Evolutionary conservation across 2,888 invertebrate species (phyloP), one percentile per base, ranked within the genome.

Genomic region (Halictus quadricinctus): DNA sequence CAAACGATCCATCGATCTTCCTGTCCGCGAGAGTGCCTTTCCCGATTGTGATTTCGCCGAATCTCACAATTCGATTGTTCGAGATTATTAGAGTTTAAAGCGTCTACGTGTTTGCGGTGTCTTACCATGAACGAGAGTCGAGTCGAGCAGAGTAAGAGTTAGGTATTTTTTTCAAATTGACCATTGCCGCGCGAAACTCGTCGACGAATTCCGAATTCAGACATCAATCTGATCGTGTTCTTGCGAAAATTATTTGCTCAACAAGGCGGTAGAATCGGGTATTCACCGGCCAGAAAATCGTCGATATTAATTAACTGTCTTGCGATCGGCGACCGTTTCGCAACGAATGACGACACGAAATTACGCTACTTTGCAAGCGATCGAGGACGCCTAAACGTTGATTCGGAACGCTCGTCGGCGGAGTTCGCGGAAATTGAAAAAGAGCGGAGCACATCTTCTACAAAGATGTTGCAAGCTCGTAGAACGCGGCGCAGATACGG

Each of bases 41-140:
- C 43, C 25, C 79, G 15, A 50, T 48, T 72, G 80, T 72, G 58
- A 60, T 60, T 72, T 60, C 77, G 4, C 10, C 46, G 78, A 80
- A 72, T 72, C 72, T 77, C 79, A 41, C 48, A 48, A 36, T 41
- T 46, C n/a, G 13, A 8, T 25, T 18, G 50, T 29, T 46, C 58
- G 43, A 70, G 70, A 70, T 70, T 70, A 70, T n/a, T 70, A 70
- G 70, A 25, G 70, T 70, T 70, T 8, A 21, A 70, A 43, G 10
- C 0, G 70, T n/a, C 12, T 4, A 4, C 66, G 66, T n/a, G n/a
- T n/a, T 5, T 7, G 43, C n/a, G n/a, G 1, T 8, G 2, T 6
- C 12, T 18, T 29, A 21, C 21, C 41, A n/a, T 25, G 18, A 18
- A 41, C 70, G 21, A 72, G 41, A 13, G 72, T 50, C 70, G 60